Evolutionary conservation across 2,888 invertebrate genomes (phyloP), one percentile per base, ranked within the genome.

Genomic region (Tupiocoris notatus): DNA sequence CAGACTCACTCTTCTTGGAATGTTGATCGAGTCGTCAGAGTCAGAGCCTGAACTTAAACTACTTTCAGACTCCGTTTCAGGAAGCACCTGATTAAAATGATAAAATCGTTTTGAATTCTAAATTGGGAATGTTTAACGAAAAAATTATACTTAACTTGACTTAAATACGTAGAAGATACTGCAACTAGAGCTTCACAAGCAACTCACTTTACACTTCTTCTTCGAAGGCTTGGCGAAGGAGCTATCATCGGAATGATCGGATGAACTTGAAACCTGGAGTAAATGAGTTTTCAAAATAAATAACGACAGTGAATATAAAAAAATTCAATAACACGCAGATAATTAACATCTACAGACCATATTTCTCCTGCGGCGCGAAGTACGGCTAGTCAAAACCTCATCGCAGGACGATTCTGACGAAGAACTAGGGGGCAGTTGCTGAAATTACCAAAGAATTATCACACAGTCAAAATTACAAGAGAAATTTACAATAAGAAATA

Each of bases 161-260:
- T n/a, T n/a, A 24, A 25, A 62, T 21, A 63, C 6, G 6, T 63
- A 20, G 3, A 20, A 7, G 2, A 63, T 12, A 16, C 20, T 6
- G n/a, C n/a, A n/a, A n/a, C n/a, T n/a, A n/a, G n/a, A n/a, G n/a
- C n/a, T n/a, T n/a, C n/a, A n/a, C n/a, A n/a, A 63, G 20, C 63
- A 67, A 73, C 73, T 56, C 22, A 75, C 75, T 59, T 59, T 75
- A 20, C 75, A 59, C 39, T 75, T 75, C 21, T 75, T 75, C 25
- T 57, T 57, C 7, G 58, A 54, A 6, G 75, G 75, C 6, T 64
- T 25, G 1, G 65, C 56, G 3, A 75, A 65, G n/a, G 24, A 17
- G 57, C 75, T 75, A 65, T 57, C 24, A n/a, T 75, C 75, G 6
- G 75, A 75, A 22, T 75, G 64, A 0, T 63, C 57, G 16, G 65